These are phyloP conservation scores for Sympetrum striolatum DNA, from an alignment of 2,888 invertebrate genomes.

Conservation along the genomic window DNA sequence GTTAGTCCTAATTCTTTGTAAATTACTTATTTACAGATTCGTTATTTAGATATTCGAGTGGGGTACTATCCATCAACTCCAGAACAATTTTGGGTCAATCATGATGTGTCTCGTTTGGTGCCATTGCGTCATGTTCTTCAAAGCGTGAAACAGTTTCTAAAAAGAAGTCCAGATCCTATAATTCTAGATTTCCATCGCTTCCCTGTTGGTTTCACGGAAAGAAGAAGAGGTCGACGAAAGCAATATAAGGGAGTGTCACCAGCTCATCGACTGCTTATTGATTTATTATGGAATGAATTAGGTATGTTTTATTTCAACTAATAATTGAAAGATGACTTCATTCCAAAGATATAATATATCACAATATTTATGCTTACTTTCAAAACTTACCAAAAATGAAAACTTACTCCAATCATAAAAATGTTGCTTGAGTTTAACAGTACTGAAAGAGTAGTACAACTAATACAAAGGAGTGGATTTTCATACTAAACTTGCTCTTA, in stretches of 20 bases:
- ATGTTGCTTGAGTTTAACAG: too few species aligned
- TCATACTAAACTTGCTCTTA: too few species aligned
- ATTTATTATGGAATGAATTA: slow-evolving; percentile 21
- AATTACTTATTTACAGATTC: slow-evolving; percentile 58
- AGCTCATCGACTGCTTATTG: neutral
- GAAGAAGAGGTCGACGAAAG: slow-evolving; percentile 12
- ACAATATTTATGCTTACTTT: too few species aligned
- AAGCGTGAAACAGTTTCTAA: slow-evolving; percentile 73
- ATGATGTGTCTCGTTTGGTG: slow-evolving; percentile 73
- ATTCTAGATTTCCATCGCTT: slow-evolving; percentile 85
- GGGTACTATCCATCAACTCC: slow-evolving; percentile 67
- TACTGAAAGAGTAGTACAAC: too few species aligned
- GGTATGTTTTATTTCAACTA: neutral
- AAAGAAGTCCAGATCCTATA: slow-evolving; percentile 72
- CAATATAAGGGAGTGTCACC: slow-evolving; percentile 1
- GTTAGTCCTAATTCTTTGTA: too few species aligned
- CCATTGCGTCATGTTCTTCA: slow-evolving; percentile 71
- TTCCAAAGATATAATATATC: too few species aligned
- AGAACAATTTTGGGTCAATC: slow-evolving; percentile 74
- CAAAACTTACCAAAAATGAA: too few species aligned
- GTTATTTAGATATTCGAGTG: slow-evolving; percentile 82
- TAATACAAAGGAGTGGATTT: too few species aligned
- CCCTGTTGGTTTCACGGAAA: slow-evolving; percentile 69
- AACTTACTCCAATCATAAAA: too few species aligned
- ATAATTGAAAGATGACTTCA: neutral